These are phyloP conservation scores for Yponomeuta plumbellus DNA, from an alignment of 2,888 invertebrate genomes.

Conservation along the genomic window DNA sequence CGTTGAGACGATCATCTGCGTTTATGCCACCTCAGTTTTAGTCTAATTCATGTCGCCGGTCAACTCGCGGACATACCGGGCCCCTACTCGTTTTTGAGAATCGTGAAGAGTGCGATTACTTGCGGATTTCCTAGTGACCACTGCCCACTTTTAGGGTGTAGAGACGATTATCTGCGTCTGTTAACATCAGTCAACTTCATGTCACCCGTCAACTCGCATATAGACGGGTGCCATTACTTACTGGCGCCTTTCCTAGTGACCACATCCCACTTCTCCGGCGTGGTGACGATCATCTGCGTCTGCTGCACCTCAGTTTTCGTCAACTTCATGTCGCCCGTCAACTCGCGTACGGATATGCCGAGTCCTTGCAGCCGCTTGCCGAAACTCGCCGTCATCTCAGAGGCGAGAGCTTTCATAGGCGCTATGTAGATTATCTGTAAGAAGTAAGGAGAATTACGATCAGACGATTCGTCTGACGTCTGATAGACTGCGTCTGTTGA, in stretches of 20 bases:
- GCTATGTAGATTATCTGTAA: slow-evolving; percentile 96
- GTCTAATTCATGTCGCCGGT: too few species aligned
- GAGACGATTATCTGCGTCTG: too few species aligned
- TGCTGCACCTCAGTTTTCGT: slow-evolving; percentile 95
- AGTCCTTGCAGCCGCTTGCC: slow-evolving; percentile 83
- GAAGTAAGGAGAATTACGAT: neutral
- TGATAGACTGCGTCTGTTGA: too few species aligned
- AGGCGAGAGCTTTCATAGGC: slow-evolving; percentile 99
- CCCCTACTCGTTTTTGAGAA: too few species aligned
- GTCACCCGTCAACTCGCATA: neutral
- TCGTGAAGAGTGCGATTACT: too few species aligned
- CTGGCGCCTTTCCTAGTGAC: slow-evolving; percentile 15
- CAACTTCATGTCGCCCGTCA: slow-evolving; percentile 99
- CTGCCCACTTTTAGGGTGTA: too few species aligned
- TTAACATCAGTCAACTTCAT: too few species aligned
- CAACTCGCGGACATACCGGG: too few species aligned
- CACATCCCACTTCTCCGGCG: slow-evolving; percentile 99
- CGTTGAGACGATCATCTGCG: too few species aligned
- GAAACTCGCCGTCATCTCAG: slow-evolving; percentile 98
- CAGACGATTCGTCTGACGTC: too few species aligned
- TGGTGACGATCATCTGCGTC: slow-evolving; percentile 98
- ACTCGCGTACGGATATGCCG: slow-evolving; percentile 91
- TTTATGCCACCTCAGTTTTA: too few species aligned
- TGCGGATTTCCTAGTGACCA: too few species aligned
- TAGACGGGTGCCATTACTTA: neutral